Conservation (phyloP, 30 jellyfish, hydroid and myxozoan genomes). For the Morbakka virulenta region DNA sequence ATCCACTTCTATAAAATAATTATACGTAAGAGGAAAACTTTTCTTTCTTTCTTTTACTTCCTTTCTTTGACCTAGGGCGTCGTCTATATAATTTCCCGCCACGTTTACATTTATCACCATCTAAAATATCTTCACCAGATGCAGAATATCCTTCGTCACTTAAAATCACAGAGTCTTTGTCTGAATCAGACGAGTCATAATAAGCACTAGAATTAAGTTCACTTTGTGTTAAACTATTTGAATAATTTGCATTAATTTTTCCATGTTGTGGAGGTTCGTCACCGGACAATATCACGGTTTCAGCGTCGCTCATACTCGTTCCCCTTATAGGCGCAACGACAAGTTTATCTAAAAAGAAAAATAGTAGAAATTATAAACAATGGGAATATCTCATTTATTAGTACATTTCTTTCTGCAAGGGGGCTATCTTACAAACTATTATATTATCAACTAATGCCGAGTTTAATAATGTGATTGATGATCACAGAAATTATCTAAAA, state of each 20-base stretch:
- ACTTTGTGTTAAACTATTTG: conserved; percentile 3
- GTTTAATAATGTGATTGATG: no score
- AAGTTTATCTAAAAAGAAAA: neutral
- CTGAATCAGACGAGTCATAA: conserved; percentile 12
- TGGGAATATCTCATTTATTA: no score
- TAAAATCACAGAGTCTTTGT: neutral
- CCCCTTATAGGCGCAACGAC: neutral
- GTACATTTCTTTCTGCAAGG: no score
- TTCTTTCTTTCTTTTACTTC: conserved; percentile 15
- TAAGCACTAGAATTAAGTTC: conserved; percentile 32
- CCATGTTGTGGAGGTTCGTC: neutral
- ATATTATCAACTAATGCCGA: no score
- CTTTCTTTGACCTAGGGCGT: conserved; percentile 50
- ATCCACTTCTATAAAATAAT: no score
- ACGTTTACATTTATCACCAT: conserved; percentile 3
- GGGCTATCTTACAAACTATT: no score
- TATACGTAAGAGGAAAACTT: neutral
- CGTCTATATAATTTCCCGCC: conserved; percentile 12
- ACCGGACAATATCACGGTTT: neutral
- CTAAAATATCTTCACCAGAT: conserved; percentile 74
- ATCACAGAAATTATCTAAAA: no score
- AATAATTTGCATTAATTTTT: no score
- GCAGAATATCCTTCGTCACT: conserved; percentile 92
- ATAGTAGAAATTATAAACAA: neutral
- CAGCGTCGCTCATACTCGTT: neutral